Conservation (phyloP, 2,113 vertebrate genomes). For the Deroptyus accipitrinus region DNA sequence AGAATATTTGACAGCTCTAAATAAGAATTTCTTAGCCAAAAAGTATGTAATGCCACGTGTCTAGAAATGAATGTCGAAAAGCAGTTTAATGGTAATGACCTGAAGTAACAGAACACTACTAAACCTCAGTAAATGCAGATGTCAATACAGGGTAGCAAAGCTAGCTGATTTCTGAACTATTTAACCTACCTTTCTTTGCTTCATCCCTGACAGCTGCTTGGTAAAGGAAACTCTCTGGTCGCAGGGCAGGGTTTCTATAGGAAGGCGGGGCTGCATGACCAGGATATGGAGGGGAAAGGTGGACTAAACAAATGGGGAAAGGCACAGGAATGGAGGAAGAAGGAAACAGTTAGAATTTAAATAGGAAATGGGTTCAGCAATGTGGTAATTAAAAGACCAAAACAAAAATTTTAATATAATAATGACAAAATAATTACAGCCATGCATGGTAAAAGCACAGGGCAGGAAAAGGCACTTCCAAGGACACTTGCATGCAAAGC, state of each 20-base stretch:
- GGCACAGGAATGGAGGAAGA: conserved; percentile 39
- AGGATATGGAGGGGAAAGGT: conserved; percentile 83
- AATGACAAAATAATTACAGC: conserved; percentile 48
- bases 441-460: conserved; percentile 49
- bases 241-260: conserved; percentile 77
- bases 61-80: not conserved
- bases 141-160: not conserved
- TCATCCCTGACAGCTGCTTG: conserved; percentile 85
- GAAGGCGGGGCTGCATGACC: conserved; percentile 73
- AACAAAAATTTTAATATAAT: conserved; percentile 42
- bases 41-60: not conserved
- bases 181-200: conserved; percentile 84
- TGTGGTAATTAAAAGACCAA: conserved; percentile 48
- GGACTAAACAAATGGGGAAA: conserved; percentile 75
- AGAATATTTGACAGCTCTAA: not conserved
- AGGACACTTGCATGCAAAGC: conserved; percentile 7
- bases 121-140: not conserved
- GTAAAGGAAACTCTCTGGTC: conserved; percentile 93
- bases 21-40: not conserved
- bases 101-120: not conserved
- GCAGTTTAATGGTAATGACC: not conserved
- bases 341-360: conserved; percentile 49
- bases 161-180: not conserved
- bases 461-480: conserved; percentile 24
- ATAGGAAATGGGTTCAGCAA: conserved; percentile 47